Conservation (phyloP, 2,113 vertebrate species). For the Pluvianellus socialis region DNA sequence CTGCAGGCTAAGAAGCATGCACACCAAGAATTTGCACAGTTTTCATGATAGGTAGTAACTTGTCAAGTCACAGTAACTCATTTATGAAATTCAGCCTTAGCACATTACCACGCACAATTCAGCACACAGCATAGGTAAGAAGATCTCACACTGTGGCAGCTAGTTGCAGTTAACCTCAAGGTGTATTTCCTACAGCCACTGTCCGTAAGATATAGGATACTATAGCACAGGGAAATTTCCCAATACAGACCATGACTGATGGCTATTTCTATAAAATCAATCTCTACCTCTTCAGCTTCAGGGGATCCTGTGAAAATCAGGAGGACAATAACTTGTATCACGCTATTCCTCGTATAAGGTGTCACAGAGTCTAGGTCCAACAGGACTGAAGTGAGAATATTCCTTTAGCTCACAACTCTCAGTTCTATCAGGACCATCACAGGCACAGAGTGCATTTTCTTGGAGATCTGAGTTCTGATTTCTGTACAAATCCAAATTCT, state of each 20-base stretch:
- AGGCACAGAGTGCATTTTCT: neutral
- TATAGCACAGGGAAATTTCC: neutral
- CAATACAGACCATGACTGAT: neutral
- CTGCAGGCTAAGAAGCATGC: neutral
- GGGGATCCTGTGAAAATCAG: neutral
- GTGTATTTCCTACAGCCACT: accelerated
- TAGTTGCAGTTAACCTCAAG: neutral
- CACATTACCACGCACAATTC: neutral
- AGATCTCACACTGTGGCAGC: neutral
- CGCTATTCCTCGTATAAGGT: neutral
- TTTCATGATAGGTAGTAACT: neutral
- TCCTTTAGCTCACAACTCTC: neutral
- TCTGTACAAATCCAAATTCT: neutral
- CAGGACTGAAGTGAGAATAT: neutral
- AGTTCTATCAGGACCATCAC: neutral
- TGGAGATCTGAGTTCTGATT: neutral
- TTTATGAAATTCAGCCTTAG: neutral
- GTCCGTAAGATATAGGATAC: neutral
- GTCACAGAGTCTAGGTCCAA: neutral
- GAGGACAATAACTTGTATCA: neutral
- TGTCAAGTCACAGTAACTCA: neutral
- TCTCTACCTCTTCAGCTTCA: neutral
- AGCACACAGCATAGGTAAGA: accelerated
- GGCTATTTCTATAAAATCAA: neutral
- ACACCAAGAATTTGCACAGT: neutral